Base-by-base conservation (phyloP, 2,113 vertebrate genomes). In the Oceanites oceanicus region DNA sequence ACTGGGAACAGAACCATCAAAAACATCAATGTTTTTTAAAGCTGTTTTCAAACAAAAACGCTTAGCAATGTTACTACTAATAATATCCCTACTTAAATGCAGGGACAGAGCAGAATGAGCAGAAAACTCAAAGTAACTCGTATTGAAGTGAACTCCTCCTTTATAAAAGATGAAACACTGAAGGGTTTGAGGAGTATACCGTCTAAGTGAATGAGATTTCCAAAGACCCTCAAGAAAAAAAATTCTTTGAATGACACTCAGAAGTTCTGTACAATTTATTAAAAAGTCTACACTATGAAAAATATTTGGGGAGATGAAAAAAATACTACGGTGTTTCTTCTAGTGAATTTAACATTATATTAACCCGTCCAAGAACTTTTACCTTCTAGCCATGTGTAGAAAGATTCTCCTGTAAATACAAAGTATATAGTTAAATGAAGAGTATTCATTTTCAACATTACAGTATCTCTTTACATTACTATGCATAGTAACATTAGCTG, bases 381-480 rank as follows among this genome's bases (percentile, higher is more conserved):
- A 99, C 99, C 99, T 99, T 99, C 99, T 32, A 99, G 98, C 99
- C 99, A 99, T 1, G 98, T 98, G 98, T 99, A 99, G 98, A 99
- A 99, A 73, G 98, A 98, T 96, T 99, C 99, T 91, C 99, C 99
- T 99, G 98, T 82, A 90, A 95, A 94, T 12, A 95, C 5, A 95
- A 93, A 91, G 67, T 3, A 93, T 6, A 91, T 4, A 21, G 62
- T 97, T 96, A 97, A 95, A 94, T 42, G 15, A 84, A 70, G 12
- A 86, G 3, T 20, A 86, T 38, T 74, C 0, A 62, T 75, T 83
- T 91, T 23, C 34, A 75, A 36, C 16, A 78, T 34, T 40, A 38
- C 2, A 62, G 14, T 30, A 72, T n/a, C n/a, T 40, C 44, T 47
- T 61, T 66, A 17, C 15, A 76, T 68, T 68, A 40, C 45, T 71